These are phyloP conservation scores for Xanthorhoe spadicearia DNA, from an alignment of 2,888 invertebrate genomes.

Conservation along the genomic window DNA sequence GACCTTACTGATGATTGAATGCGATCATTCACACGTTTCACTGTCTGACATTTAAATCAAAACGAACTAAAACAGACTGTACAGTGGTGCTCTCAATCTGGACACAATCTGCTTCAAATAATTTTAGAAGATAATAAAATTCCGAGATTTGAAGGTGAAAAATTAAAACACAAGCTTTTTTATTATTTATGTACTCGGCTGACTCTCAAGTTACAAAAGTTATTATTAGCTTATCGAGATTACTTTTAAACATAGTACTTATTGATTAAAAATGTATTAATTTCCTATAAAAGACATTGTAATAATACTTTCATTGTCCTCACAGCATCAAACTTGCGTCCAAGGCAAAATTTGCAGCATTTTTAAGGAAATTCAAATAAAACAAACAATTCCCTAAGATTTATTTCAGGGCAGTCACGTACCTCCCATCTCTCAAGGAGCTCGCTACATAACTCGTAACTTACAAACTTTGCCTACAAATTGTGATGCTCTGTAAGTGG, in stretches of 20 bases:
- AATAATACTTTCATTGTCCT: neutral
- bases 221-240: too few species aligned
- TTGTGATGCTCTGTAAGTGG: neutral
- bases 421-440: conserved; percentile 19
- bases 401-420: conserved; percentile 39
- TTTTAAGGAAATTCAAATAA: conserved; percentile 34
- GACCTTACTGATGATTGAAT: neutral
- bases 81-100: neutral
- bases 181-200: too few species aligned
- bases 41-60: conserved; percentile 4
- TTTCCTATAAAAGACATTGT: neutral
- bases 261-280: too few species aligned
- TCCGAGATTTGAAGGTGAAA: too few species aligned
- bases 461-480: conserved; percentile 14
- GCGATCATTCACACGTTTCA: neutral
- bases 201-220: too few species aligned
- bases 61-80: neutral
- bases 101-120: neutral
- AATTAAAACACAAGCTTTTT: too few species aligned
- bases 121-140: too few species aligned
- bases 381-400: conserved; percentile 37
- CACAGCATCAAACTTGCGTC: neutral
- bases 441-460: conserved; percentile 13
- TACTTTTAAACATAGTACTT: too few species aligned
- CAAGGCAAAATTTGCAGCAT: conserved; percentile 6